A percentile compares a stretch with the other conserved stretches of the same genome.
Conservation (phyloP, 2,888 invertebrate species). For the Synanthedon tipuliformis region DNA sequence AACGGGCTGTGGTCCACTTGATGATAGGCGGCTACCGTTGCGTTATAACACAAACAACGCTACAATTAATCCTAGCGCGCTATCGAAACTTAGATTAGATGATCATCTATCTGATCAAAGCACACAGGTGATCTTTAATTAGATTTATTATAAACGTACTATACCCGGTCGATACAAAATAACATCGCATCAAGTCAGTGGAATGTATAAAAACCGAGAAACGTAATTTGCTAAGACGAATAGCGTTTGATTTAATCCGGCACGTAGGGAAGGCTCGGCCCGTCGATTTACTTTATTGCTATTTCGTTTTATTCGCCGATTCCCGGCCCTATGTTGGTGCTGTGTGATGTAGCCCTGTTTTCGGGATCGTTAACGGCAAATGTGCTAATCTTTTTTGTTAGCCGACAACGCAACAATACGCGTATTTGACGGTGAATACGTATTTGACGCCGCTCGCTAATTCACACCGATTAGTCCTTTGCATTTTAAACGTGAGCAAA, state of each 20-base stretch:
- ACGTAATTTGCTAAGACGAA: slow-evolving; percentile 66
- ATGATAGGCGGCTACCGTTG: neutral
- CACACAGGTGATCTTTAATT: too few species aligned
- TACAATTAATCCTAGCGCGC: too few species aligned
- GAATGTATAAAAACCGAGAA: slow-evolving; percentile 37
- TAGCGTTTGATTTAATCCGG: slow-evolving; percentile 67
- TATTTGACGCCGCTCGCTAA: slow-evolving; percentile 41
- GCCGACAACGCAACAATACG: slow-evolving; percentile 44
- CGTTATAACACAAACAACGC: too few species aligned
- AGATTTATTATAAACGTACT: slow-evolving; percentile 24
- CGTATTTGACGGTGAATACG: slow-evolving; percentile 39
- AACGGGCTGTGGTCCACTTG: neutral
- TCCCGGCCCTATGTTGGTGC: slow-evolving; percentile 16
- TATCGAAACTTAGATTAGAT: too few species aligned
- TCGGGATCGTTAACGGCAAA: slow-evolving; percentile 63
- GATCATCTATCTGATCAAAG: too few species aligned
- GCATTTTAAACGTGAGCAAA: slow-evolving; percentile 10
- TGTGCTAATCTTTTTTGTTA: slow-evolving; percentile 66
- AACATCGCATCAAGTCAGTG: slow-evolving; percentile 39
- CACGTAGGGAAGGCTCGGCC: slow-evolving; percentile 45
- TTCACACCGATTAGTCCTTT: slow-evolving; percentile 42
- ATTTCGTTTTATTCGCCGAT: slow-evolving; percentile 57
- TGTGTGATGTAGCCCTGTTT: slow-evolving; percentile 59
- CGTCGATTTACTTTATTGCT: slow-evolving; percentile 67
- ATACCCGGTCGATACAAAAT: slow-evolving; percentile 29